phyloP scores from a whole-genome alignment of 1,140 invertebrate genomes.

The Armadillidium nasatum region DNA sequence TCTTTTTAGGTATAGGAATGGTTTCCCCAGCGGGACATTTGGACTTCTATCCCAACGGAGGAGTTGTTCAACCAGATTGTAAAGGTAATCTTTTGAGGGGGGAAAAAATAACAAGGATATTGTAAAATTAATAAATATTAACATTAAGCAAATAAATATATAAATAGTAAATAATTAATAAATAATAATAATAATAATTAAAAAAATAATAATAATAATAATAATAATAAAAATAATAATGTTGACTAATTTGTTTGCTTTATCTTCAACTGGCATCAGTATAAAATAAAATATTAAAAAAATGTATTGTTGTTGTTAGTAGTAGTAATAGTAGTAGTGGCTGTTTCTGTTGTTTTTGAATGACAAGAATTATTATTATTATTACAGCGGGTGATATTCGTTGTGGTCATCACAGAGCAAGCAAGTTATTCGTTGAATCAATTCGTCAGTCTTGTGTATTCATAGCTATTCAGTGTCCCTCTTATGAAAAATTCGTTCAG shows the following conservation, averaged over 20 bases:
- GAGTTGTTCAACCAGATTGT: conserved; percentile 78
- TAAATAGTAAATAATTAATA: neutral
- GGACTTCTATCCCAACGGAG: conserved; percentile 87
- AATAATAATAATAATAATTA: neutral
- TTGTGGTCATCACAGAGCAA: conserved; percentile 38
- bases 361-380: neutral
- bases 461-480: conserved; percentile 30
- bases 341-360: too few species aligned
- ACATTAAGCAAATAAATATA: too few species aligned
- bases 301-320: too few species aligned
- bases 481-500: conserved; percentile 33
- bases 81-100: conserved; percentile 41
- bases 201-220: neutral
- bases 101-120: too few species aligned
- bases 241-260: too few species aligned
- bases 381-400: conserved; percentile 26
- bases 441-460: conserved; percentile 39
- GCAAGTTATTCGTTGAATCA: conserved; percentile 38
- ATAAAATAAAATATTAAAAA: too few species aligned
- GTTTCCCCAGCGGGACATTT: conserved; percentile 74
- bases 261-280: too few species aligned
- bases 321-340: too few species aligned
- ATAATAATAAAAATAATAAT: neutral
- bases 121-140: too few species aligned
- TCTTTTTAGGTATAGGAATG: conserved; percentile 64